Percentiles rank a stretch among this genome's conserved stretches.
phyloP scores from a whole-genome alignment of 2,888 invertebrate species.

The Periphyllus acericola region DNA sequence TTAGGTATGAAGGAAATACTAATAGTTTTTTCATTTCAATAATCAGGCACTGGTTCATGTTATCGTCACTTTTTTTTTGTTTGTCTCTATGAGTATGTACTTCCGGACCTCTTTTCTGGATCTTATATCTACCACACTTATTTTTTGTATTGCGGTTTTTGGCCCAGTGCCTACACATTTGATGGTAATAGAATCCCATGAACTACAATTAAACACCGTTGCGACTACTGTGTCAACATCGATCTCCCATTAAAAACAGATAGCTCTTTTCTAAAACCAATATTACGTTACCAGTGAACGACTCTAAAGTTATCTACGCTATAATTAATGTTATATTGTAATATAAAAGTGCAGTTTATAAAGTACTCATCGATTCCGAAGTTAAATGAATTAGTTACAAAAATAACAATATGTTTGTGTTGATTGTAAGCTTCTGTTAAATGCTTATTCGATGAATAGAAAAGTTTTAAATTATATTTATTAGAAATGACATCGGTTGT shows the following conservation, averaged over 20 bases:
- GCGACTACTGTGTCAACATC: background rate
- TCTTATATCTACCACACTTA: background rate
- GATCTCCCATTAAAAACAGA: background rate
- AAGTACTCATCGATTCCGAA: background rate
- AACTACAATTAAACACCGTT: constrained; percentile 20
- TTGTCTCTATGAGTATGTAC: background rate
- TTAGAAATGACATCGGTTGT: too few relatives aligned
- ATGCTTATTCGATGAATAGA: too few relatives aligned
- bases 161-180: background rate
- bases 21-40: background rate
- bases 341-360: background rate
- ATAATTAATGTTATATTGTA: background rate
- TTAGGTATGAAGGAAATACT: background rate
- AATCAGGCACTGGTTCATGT: background rate
- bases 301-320: background rate
- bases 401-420: background rate
- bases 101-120: background rate
- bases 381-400: background rate
- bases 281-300: background rate
- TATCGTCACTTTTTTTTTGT: background rate
- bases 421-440: background rate
- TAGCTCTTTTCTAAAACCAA: background rate
- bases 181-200: constrained; percentile 1
- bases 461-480: too few relatives aligned
- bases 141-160: background rate